Percentiles rank a stretch among this genome's conserved stretches.
Evolutionary conservation across 1,140 invertebrate genomes (phyloP).

Genomic region (Palaemon carinicauda): DNA sequence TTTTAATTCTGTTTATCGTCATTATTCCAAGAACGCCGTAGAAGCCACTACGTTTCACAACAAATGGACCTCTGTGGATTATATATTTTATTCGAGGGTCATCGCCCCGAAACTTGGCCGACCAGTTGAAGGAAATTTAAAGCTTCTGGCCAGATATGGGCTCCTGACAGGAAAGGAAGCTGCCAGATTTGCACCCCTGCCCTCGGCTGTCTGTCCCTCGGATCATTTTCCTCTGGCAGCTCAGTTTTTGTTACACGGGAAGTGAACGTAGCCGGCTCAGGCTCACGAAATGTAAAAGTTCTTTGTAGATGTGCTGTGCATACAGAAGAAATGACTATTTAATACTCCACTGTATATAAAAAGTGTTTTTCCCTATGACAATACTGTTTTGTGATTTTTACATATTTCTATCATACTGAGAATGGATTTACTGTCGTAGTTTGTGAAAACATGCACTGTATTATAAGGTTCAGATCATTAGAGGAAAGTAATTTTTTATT

Average conservation of each 20-base stretch:
- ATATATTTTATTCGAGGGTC: slow-evolving; percentile 77
- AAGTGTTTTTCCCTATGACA: too few species aligned
- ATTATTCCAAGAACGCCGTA: slow-evolving; percentile 60
- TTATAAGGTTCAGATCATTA: too few species aligned
- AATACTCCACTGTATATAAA: too few species aligned
- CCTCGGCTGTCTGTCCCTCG: slow-evolving; percentile 78
- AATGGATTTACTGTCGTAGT: too few species aligned
- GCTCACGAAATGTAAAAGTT: too few species aligned
- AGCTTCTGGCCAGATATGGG: slow-evolving; percentile 71
- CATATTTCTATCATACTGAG: too few species aligned
- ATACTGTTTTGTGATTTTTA: too few species aligned
- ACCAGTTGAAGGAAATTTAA: slow-evolving; percentile 65
- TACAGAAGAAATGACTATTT: too few species aligned
- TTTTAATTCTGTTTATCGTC: slow-evolving; percentile 63
- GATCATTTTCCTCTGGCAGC: slow-evolving; percentile 80
- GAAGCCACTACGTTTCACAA: slow-evolving; percentile 79
- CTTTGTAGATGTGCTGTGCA: too few species aligned
- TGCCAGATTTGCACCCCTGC: slow-evolving; percentile 71
- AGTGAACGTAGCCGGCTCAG: too few species aligned
- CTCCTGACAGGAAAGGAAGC: slow-evolving; percentile 74
- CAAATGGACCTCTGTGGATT: slow-evolving; percentile 82
- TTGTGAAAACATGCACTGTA: too few species aligned
- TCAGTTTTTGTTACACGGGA: slow-evolving; percentile 66
- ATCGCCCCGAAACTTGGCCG: slow-evolving; percentile 36
- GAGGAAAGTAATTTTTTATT: too few species aligned